Evolutionary conservation across 2,113 vertebrate species (phyloP).

Genomic region (Calyptomena viridis): DNA sequence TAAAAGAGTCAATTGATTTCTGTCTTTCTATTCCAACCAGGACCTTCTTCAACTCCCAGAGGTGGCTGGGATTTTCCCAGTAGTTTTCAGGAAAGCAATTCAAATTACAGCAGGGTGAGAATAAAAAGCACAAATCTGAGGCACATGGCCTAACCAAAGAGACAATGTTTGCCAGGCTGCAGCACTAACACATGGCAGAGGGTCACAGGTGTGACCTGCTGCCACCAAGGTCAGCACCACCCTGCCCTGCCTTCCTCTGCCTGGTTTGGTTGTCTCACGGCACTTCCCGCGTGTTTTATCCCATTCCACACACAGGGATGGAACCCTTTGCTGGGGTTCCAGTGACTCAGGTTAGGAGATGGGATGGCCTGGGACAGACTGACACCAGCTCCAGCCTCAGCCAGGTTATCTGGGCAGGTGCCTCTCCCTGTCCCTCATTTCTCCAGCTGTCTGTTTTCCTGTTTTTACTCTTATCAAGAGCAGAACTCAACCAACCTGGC

Average conservation of each 20-base stretch:
- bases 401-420: not conserved
- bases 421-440: not conserved
- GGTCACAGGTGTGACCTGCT: not conserved
- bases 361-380: not conserved
- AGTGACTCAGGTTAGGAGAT: not conserved
- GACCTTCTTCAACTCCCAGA: not conserved
- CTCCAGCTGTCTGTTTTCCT: not conserved
- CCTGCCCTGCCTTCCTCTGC: not conserved
- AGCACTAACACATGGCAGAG: not conserved
- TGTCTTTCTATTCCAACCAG: not conserved
- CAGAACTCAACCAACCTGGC: not conserved
- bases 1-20: not conserved
- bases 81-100: not conserved
- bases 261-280: not conserved
- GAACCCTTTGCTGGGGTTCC: not conserved
- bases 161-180: not conserved
- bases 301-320: not conserved
- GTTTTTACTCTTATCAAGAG: not conserved
- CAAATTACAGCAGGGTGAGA: not conserved
- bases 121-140: not conserved
- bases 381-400: not conserved
- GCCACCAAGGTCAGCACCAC: not conserved
- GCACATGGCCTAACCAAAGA: not conserved
- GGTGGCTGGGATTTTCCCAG: not conserved
- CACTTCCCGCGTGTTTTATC: not conserved